These are phyloP conservation scores for Falco cherrug DNA, from an alignment of 2,797 vertebrate species.

Conservation along the genomic window DNA sequence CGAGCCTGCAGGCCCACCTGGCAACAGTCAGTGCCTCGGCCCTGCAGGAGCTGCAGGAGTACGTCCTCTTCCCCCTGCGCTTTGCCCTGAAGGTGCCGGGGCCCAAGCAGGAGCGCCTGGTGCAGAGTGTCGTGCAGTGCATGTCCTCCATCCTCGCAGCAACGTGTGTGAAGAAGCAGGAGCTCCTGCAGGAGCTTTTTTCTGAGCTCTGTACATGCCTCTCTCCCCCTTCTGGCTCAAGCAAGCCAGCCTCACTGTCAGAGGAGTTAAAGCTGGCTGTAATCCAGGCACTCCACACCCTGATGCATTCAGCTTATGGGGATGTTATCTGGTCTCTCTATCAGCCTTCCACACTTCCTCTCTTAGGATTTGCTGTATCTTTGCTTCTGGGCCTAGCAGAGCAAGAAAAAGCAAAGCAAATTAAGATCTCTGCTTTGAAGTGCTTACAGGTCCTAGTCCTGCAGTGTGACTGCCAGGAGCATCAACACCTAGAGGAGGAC, in stretches of 20 bases:
- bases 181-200: slow-evolving; percentile 86
- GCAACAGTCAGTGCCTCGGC: slow-evolving; percentile 80
- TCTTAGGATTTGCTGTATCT: slow-evolving; percentile 87
- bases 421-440: slow-evolving; percentile 84
- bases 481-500: slow-evolving; percentile 54
- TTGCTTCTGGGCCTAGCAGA: slow-evolving; percentile 87
- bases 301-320: slow-evolving; percentile 86
- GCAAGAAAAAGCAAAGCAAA: slow-evolving; percentile 83
- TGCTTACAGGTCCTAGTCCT: slow-evolving; percentile 84
- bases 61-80: slow-evolving; percentile 92
- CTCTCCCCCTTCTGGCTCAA: slow-evolving; percentile 75
- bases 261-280: slow-evolving; percentile 89
- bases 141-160: slow-evolving; percentile 82
- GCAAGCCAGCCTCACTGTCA: slow-evolving; percentile 75
- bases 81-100: slow-evolving; percentile 87
- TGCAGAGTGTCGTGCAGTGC: slow-evolving; percentile 83
- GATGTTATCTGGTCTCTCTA: slow-evolving; percentile 85
- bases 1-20: slow-evolving; percentile 77
- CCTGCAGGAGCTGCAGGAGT: slow-evolving; percentile 93
- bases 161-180: slow-evolving; percentile 84
- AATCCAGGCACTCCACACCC: slow-evolving; percentile 80
- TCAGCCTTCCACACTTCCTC: slow-evolving; percentile 84
- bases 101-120: slow-evolving; percentile 80
- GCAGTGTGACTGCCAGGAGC: slow-evolving; percentile 85
- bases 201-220: slow-evolving; percentile 90